phyloP scores from a whole-genome alignment of 1,140 invertebrate species.

The Gonatopus flavifemur region DNA sequence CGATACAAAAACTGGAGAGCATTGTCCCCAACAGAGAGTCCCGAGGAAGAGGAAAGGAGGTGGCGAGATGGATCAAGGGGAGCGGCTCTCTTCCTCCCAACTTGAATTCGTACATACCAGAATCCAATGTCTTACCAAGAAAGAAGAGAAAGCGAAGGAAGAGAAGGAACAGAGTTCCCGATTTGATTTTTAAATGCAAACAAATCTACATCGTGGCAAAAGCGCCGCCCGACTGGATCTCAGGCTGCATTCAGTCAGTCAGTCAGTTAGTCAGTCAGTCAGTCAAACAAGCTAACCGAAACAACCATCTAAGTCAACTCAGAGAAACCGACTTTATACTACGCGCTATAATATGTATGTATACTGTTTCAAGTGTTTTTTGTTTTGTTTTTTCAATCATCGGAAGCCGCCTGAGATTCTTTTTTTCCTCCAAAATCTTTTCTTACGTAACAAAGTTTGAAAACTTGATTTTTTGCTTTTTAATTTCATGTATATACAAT shows the following conservation, averaged over 20 bases:
- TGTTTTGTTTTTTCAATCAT: conserved; percentile 56
- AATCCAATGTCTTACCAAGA: conserved; percentile 24
- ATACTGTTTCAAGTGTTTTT: too few relatives aligned
- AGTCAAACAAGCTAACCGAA: too few relatives aligned
- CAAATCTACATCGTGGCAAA: conserved; percentile 59
- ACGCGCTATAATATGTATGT: too few relatives aligned
- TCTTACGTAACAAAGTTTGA: too few relatives aligned
- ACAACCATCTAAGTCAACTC: too few relatives aligned
- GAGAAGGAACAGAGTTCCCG: conserved; percentile 22
- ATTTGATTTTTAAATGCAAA: conserved; percentile 62
- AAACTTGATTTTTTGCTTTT: too few relatives aligned
- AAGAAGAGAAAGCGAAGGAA: conserved; percentile 16
- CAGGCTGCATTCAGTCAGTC: too few relatives aligned
- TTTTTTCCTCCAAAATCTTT: too few relatives aligned
- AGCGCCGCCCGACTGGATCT: conserved; percentile 48
- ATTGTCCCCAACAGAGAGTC: conserved; percentile 45
- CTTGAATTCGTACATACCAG: conserved; percentile 43
- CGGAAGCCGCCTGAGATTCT: conserved; percentile 21
- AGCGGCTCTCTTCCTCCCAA: conserved; percentile 19
- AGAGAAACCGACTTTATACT: conserved; percentile 33
- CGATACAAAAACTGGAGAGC: conserved; percentile 55
- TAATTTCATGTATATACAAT: too few relatives aligned
- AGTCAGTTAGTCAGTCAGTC: too few relatives aligned
- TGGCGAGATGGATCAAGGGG: not conserved
- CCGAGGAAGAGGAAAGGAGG: conserved; percentile 8